Evolutionary conservation across 2,888 invertebrate genomes (phyloP), one percentile per base, ranked within the genome.

Genomic region (Hyppa rectilinea): DNA sequence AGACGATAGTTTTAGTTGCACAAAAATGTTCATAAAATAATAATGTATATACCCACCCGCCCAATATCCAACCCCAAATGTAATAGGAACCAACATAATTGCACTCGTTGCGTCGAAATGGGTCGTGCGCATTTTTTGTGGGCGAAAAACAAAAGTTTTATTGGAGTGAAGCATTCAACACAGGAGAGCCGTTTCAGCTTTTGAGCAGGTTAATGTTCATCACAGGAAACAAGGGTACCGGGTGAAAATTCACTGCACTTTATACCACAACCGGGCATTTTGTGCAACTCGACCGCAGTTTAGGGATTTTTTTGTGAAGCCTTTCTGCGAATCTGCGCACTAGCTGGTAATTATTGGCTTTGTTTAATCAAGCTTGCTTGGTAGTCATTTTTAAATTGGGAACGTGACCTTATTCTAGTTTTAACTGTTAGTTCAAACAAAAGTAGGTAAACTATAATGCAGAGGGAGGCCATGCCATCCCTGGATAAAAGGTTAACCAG

Each of bases 161-260:
- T 89, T 87, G 84, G 83, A 88, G 86, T 85, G 84, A 79, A 87
- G 81, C 85, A 77, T 80, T 85, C 79, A 77, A 71, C 79, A 82
- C 84, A 72, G 83, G 85, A 74, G 85, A 82, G 81, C 81, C 87
- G 87, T 91, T 92, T 90, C 88, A 88, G 90, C 87, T 90, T 90
- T 90, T 90, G 88, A 90, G 83, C 88, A 90, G 88, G 91, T 91
- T 90, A 91, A 91, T 92, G 89, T 90, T 90, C 86, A 89, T 89
- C 88, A 87, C 87, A 84, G 85, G 84, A 87, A 89, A 88, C 87
- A 87, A 82, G 85, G 76, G 83, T 71, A 80, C 77, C 81, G 67
- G 62, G 81, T 62, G 70, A 81, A 85, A 87, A 82, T 86, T 82
- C 78, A 69, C 82, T 85, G 86, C 86, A 87, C 83, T 88, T 85